Base-by-base conservation (phyloP, 2,797 vertebrate genomes). In the Poeciliopsis paucimaculata region DNA sequence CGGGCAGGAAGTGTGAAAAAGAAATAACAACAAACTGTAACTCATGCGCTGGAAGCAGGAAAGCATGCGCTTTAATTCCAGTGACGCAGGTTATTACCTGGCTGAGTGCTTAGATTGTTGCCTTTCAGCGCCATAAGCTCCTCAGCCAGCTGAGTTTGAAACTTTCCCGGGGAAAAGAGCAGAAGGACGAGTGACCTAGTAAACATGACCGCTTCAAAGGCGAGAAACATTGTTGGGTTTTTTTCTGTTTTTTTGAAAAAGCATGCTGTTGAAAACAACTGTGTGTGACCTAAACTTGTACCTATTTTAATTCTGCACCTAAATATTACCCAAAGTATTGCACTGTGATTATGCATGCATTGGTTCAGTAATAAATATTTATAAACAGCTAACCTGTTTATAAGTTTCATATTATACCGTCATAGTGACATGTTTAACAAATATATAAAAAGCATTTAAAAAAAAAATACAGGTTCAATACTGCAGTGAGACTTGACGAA, bases 101-200 rank as follows among this genome's bases (percentile, higher is more conserved):
- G 71, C 71, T 47, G 8, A 11, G 10, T 68, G 28, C n/a, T 79
- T 49, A 49, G 8, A 72, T 71, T 53, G 68, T 26, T 84, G 81
- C 76, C 79, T 77, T 74, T 43, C 62, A 62, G 47, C 73, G 2
- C 28, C 47, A 49, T 7, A 68, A 13, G 26, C 34, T 46, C 77
- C 2, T 82, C 84, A 88, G 82, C 76, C 73, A 23, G 47, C 73
- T 62, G 68, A 79, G 82, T 78, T 87, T 71, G 77, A 26, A 55
- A 81, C 74, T 84, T n/a, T 15, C 39, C 57, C 41, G 39, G 16
- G 74, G 55, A 53, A 47, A 28, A 26, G 31, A 51, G 51, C 23
- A 57, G 64, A 71, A 57, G 36, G 53, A 75, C 78, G 55, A 72
- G 78, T 80, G 78, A 86, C 81, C 75, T 60, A 57, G 60, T 82